Evolutionary conservation across 2,113 vertebrate species (phyloP), one percentile per base, ranked within the genome.

Genomic region (Bagarius yarrelli): DNA sequence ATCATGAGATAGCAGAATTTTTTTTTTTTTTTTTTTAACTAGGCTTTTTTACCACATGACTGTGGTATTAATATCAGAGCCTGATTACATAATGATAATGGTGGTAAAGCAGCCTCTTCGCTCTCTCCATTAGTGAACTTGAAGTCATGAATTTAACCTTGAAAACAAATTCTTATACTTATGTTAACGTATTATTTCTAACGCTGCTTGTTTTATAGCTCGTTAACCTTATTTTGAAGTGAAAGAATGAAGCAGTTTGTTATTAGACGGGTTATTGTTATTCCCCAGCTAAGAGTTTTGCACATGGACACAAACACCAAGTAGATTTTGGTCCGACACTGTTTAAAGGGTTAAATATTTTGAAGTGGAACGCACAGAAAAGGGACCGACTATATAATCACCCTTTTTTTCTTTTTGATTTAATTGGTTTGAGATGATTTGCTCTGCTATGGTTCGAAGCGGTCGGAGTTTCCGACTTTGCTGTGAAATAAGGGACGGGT

Each of bases 341-440:
- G 64, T 80, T 82, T 47, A 81, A 79, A 67, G 21, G 59, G 70
- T 85, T 84, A 63, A 83, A 75, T 85, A 86, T 86, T 79, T 80
- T 71, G 27, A 19, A 71, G 69, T 79, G 78, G 81, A 77, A 77
- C 44, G 73, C 76, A 53, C 80, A 88, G 52, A 83, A 86, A 91
- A 91, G 86, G 90, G 89, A 91, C n/a, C 55, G 81, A 73, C 79
- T 87, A 81, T 83, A 81, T 71, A 83, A 75, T 87, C 84, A 86
- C 63, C 25, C 83, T 87, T 90, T 87, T 87, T 64, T 72, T 84
- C 57, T 84, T 86, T 83, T 69, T n/a, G 3, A 4, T 3, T 40
- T 40, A 3, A 8, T 40, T 40, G 36, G 5, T 8, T 8, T 90
- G 88, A 88, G 93, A 93, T 92, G 94, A 91, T 95, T 96, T 96